Percentiles rank a stretch among this genome's conserved stretches.
phyloP scores from a whole-genome alignment of 2,113 vertebrate genomes.

The Puffinus mauretanicus region DNA sequence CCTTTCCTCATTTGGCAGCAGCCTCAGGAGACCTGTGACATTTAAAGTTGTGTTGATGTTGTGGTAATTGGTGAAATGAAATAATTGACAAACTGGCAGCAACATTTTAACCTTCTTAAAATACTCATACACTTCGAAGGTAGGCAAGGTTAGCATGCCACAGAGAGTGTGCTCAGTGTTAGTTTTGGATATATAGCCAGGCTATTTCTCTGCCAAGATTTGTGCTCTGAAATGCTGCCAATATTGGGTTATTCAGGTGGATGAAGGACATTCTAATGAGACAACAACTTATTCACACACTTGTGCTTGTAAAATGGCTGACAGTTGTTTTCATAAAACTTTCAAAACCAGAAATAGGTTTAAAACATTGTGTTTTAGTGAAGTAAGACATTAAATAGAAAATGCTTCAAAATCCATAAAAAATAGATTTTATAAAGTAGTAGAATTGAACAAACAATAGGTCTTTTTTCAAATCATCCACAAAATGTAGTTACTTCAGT shows the following conservation, averaged over 20 bases:
- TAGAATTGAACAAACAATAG: background rate
- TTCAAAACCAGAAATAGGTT: background rate
- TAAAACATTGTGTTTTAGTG: background rate
- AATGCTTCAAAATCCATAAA: background rate
- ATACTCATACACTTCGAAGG: background rate
- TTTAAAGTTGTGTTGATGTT: background rate
- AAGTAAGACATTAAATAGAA: background rate
- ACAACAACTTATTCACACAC: background rate
- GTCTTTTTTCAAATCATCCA: background rate
- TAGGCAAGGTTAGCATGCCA: background rate
- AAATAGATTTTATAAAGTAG: background rate
- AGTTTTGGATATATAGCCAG: background rate
- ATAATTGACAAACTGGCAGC: background rate
- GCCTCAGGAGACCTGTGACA: background rate
- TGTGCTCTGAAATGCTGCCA: constrained; percentile 26
- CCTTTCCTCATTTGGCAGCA: background rate
- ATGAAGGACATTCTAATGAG: background rate
- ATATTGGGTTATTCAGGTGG: background rate
- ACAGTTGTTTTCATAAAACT: background rate
- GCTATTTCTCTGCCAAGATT: background rate
- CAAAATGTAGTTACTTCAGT: background rate
- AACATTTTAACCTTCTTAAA: constrained; percentile 1
- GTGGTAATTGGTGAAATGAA: background rate
- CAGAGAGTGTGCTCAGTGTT: background rate
- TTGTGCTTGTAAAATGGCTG: background rate